Conservation (phyloP, 2,888 invertebrate genomes). For the Lasius fuliginosus region DNA sequence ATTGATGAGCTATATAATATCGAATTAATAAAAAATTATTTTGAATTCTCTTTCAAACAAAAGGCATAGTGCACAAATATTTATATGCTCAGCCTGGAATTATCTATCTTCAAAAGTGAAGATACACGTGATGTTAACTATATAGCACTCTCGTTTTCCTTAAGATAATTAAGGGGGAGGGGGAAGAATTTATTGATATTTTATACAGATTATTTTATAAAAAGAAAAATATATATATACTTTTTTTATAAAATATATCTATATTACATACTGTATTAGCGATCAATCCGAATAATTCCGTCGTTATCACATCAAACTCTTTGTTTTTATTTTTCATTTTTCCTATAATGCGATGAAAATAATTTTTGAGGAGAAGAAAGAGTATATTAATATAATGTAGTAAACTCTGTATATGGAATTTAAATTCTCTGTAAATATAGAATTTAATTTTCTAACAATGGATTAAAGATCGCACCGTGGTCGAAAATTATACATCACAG, state of each 20-base stretch:
- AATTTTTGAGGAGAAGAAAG: background rate
- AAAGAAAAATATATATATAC: slow-evolving; percentile 7
- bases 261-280: background rate
- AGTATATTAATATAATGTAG: background rate
- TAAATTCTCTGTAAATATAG: no score
- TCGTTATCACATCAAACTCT: background rate
- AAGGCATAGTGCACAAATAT: no score
- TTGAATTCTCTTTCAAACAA: no score
- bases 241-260: slow-evolving; percentile 10
- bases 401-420: background rate
- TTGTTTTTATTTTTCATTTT: background rate
- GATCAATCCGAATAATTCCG: background rate
- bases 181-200: background rate
- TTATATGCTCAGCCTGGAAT: no score
- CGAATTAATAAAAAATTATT: background rate
- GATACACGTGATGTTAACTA: no score
- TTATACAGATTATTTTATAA: slow-evolving; percentile 10
- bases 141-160: no score
- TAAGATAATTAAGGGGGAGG: no score
- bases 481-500: slow-evolving; percentile 42
- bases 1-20: background rate
- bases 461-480: background rate
- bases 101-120: no score
- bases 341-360: background rate
- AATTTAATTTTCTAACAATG: slow-evolving; percentile 24